These are phyloP conservation scores for Dione vanillae DNA, from an alignment of 2,888 invertebrate genomes.

Conservation along the genomic window DNA sequence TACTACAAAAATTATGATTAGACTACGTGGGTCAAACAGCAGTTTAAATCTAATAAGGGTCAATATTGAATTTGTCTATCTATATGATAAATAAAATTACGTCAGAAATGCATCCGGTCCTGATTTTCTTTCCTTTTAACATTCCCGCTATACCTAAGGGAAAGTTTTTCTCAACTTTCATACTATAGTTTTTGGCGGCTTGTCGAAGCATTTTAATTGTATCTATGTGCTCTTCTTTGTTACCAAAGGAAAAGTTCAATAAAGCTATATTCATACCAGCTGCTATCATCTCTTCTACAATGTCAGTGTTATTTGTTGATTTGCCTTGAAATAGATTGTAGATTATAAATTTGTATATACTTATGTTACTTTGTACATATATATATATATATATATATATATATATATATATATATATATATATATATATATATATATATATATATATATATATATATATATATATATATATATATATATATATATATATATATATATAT, in stretches of 20 bases:
- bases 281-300: slow-evolving; percentile 76
- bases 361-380: too few species aligned
- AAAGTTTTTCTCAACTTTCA: slow-evolving; percentile 83
- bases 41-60: too few species aligned
- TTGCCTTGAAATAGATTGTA: slow-evolving; percentile 58
- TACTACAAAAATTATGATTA: too few species aligned
- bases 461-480: too few species aligned
- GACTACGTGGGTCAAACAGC: too few species aligned
- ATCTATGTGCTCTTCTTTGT: slow-evolving; percentile 71
- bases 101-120: slow-evolving; percentile 92
- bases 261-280: slow-evolving; percentile 83
- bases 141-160: slow-evolving; percentile 94
- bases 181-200: slow-evolving; percentile 84
- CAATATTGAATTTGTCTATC: too few species aligned
- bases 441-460: too few species aligned
- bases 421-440: too few species aligned
- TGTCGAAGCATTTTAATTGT: slow-evolving; percentile 71
- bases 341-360: slow-evolving; percentile 1
- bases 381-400: too few species aligned
- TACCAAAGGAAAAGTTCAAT: slow-evolving; percentile 72
- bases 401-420: too few species aligned
- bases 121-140: slow-evolving; percentile 94
- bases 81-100: slow-evolving; percentile 73
- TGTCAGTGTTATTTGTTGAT: slow-evolving; percentile 63
- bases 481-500: too few species aligned